phyloP scores from a whole-genome alignment of 2,797 vertebrate species.

The Siniperca undulata region DNA sequence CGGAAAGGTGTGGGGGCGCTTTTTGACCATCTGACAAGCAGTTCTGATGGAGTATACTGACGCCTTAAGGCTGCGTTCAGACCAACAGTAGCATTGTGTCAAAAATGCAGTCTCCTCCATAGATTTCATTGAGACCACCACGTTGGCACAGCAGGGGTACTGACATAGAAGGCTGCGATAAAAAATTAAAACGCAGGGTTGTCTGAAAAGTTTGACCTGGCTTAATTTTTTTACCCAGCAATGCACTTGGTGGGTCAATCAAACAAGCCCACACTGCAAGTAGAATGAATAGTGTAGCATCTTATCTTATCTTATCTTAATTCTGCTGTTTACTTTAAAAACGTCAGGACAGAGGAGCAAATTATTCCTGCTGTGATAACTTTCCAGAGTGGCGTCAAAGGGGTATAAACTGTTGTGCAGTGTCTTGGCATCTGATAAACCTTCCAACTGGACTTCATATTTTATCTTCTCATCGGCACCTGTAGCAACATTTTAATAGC shows the following conservation, averaged over 20 bases:
- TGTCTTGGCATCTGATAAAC: neutral
- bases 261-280: neutral
- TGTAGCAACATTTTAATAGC: neutral
- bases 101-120: neutral
- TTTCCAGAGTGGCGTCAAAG: constrained; percentile 7
- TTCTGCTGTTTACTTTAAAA: constrained; percentile 11
- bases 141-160: neutral
- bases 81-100: neutral
- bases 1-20: neutral
- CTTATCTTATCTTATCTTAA: neutral
- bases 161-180: neutral
- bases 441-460: neutral
- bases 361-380: constrained; percentile 16
- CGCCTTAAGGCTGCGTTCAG: neutral
- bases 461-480: neutral
- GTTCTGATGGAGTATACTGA: neutral
- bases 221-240: neutral
- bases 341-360: constrained; percentile 12
- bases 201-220: neutral
- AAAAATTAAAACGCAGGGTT: no score
- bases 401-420: neutral
- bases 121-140: neutral
- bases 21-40: neutral
- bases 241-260: neutral
- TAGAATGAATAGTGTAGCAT: neutral